A percentile compares a stretch with the other conserved stretches of the same genome.
phyloP scores from a whole-genome alignment of 2,888 invertebrate genomes.

The Gastracanthus pulcherrimus region DNA sequence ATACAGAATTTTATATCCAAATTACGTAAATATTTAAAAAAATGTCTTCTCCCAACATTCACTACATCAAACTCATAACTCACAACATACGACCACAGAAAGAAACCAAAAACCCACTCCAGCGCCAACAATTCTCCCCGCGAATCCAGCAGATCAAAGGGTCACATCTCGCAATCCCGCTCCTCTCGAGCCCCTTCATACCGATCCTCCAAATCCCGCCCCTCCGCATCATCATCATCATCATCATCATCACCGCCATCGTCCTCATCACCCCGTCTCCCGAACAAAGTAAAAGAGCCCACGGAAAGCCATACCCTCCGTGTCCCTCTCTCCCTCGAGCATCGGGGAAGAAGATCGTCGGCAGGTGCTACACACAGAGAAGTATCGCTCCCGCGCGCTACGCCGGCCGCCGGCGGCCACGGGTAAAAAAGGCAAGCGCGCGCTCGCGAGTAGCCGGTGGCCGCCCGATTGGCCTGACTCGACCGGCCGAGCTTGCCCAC shows the following conservation, averaged over 20 bases:
- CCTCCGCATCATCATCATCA: slow-evolving; percentile 18
- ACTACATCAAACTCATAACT: too few relatives aligned
- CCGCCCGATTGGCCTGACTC: slow-evolving; percentile 74
- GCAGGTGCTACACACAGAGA: slow-evolving; percentile 70
- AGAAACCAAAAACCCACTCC: too few relatives aligned
- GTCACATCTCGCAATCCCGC: not conserved
- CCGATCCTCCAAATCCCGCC: slow-evolving; percentile 6
- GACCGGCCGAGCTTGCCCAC: slow-evolving; percentile 36
- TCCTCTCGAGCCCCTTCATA: not conserved
- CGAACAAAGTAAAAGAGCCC: slow-evolving; percentile 46
- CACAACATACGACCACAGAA: too few relatives aligned
- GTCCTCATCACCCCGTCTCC: too few relatives aligned
- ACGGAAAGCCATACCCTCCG: slow-evolving; percentile 16
- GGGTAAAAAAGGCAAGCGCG: slow-evolving; percentile 34
- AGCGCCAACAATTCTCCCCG: too few relatives aligned
- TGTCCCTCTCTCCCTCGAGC: slow-evolving; percentile 41
- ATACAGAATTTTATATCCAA: too few relatives aligned
- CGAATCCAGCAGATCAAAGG: not conserved
- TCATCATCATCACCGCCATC: not conserved
- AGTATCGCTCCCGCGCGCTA: slow-evolving; percentile 58
- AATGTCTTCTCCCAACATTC: too few relatives aligned
- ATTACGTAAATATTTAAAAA: too few relatives aligned
- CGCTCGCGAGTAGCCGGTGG: slow-evolving; percentile 72
- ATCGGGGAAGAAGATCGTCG: slow-evolving; percentile 28
- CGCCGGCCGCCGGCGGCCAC: not conserved